Evolutionary conservation across 2,888 invertebrate genomes (phyloP).

Genomic region (Cerceris ruficornis): DNA sequence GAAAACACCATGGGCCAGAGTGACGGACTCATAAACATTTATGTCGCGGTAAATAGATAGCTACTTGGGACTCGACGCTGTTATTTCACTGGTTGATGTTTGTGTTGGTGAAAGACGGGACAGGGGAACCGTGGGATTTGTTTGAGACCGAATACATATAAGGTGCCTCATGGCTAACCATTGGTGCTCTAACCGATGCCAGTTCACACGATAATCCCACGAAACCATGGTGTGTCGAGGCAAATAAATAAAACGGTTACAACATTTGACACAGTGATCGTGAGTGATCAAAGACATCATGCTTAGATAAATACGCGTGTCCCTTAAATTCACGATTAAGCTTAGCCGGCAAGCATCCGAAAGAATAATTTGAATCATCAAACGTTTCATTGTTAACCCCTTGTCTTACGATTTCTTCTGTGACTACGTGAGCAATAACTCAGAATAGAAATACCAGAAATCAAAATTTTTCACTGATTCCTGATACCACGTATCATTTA

Average conservation of each 20-base stretch:
- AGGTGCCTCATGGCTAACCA: conserved; percentile 24
- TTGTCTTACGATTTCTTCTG: no score
- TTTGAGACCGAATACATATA: conserved; percentile 25
- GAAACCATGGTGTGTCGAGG: no score
- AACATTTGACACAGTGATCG: conserved; percentile 58
- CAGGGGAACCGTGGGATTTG: conserved; percentile 64
- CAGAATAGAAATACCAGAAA: no score
- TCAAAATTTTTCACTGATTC: no score
- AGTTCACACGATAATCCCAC: conserved; percentile 51
- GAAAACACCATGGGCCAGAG: conserved; percentile 56
- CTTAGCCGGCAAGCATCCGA: no score
- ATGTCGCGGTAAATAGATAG: conserved; percentile 56
- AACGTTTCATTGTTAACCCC: no score
- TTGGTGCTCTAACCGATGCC: conserved; percentile 47
- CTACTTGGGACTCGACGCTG: conserved; percentile 41
- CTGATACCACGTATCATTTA: no score
- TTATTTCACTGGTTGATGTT: conserved; percentile 48
- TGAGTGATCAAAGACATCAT: conserved; percentile 49
- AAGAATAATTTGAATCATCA: no score
- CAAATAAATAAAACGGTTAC: no score
- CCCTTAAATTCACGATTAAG: no score
- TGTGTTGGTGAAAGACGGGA: conserved; percentile 37
- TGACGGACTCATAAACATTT: conserved; percentile 62
- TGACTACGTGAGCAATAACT: no score
- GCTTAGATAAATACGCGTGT: conserved; percentile 19